Evolutionary conservation across 2,113 vertebrate species (phyloP).

Genomic region (Atractosteus spatula): DNA sequence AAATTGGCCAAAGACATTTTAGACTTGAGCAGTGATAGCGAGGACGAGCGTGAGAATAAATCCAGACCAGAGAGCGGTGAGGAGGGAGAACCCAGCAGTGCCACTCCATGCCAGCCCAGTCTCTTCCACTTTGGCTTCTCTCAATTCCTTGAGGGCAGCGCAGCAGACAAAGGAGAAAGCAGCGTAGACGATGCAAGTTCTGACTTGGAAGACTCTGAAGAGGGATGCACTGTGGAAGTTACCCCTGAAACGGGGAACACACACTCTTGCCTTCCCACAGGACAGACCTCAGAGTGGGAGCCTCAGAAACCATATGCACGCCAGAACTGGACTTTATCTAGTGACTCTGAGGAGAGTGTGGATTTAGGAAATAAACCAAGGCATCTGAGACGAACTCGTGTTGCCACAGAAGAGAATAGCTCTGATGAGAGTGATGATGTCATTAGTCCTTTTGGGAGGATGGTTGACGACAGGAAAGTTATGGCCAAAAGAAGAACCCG

Average conservation of each 20-base stretch:
- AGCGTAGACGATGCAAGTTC: slow-evolving; percentile 10
- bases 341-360: slow-evolving; percentile 47
- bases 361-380: slow-evolving; percentile 24
- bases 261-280: not conserved
- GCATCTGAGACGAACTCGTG: slow-evolving; percentile 22
- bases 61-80: slow-evolving; percentile 34
- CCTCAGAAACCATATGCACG: slow-evolving; percentile 14
- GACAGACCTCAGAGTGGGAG: not conserved
- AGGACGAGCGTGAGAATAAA: slow-evolving; percentile 64
- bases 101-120: slow-evolving; percentile 53
- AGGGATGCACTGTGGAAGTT: slow-evolving; percentile 21
- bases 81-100: slow-evolving; percentile 26
- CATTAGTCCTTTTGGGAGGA: slow-evolving; percentile 47
- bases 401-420: slow-evolving; percentile 46
- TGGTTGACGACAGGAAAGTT: slow-evolving; percentile 12
- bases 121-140: slow-evolving; percentile 81
- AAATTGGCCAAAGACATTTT: slow-evolving; percentile 33
- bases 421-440: slow-evolving; percentile 48
- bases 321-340: slow-evolving; percentile 39
- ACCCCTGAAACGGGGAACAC: not conserved
- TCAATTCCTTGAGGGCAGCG: slow-evolving; percentile 64
- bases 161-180: slow-evolving; percentile 15
- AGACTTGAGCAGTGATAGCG: slow-evolving; percentile 79
- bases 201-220: slow-evolving; percentile 28
- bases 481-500: slow-evolving; percentile 26